Conservation (phyloP, 2,797 vertebrate genomes). For the Aphelocoma californica region DNA sequence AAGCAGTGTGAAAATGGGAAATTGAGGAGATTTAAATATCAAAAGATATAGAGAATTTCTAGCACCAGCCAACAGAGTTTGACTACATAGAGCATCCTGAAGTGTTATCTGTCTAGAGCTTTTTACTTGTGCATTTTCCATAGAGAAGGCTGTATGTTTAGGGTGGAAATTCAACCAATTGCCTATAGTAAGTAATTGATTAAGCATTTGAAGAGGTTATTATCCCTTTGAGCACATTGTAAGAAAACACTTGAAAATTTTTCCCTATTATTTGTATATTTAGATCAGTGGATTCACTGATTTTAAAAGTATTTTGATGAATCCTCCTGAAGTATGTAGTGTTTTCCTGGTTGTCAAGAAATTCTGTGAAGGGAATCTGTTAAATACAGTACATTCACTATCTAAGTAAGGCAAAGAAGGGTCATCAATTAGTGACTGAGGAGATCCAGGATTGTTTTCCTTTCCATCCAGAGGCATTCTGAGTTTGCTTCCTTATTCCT, state of each 20-base stretch:
- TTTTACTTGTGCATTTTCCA: constrained; percentile 23
- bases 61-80: neutral
- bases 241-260: constrained; percentile 30
- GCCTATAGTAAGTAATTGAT: constrained; percentile 26
- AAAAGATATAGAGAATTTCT: neutral
- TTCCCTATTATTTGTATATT: constrained; percentile 58
- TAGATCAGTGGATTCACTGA: constrained; percentile 40
- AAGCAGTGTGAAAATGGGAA: neutral
- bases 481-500: neutral
- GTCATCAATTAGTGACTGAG: neutral
- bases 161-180: constrained; percentile 27
- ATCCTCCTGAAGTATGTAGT: constrained; percentile 8
- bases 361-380: neutral
- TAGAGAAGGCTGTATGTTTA: neutral
- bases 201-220: constrained; percentile 22
- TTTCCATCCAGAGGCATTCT: neutral
- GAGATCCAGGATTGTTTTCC: neutral
- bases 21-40: constrained; percentile 26
- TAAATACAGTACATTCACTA: neutral
- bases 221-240: constrained; percentile 5
- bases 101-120: neutral
- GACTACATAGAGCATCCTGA: neutral
- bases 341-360: neutral
- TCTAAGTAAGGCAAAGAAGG: neutral
- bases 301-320: constrained; percentile 61